Evolutionary conservation across 2,797 vertebrate genomes (phyloP), one percentile per base, ranked within the genome.

Genomic region (Sciurus vulgaris): DNA sequence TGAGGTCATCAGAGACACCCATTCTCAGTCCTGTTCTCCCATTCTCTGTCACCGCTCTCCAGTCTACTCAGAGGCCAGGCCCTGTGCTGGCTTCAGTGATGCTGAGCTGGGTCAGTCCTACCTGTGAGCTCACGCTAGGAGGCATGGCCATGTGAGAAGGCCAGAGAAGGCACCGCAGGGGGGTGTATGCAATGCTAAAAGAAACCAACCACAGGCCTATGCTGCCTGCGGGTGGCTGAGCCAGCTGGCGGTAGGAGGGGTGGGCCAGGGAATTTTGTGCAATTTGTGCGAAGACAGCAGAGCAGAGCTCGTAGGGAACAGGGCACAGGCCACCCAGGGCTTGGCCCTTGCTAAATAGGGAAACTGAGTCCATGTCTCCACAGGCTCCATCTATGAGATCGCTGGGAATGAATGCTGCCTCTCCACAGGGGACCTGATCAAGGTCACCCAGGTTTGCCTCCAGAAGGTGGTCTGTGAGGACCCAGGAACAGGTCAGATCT

Each of bases 371-470:
- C 26, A 0, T 96, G 8, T 91, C 73, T 87, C 59, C 0, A 2
- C 96, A 99, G 99, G 99, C 7, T 99, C 99, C 0, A 51, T 99
- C 81, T 99, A 99, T 30, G 99, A 99, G 98, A 93, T 99, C 33
- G 98, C 98, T 2, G 99, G 99, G 8, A 99, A 97, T 6, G 99
- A 99, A 89, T 99, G 99, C 78, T 99, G 99, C 96, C 98, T 99
- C 79, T 99, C 99, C 11, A 99, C 99, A 0, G 99, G 99, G 1
- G 99, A 99, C 98, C 97, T 99, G 63, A 94, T 99, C 54, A 99
- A 99, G 97, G 95, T 99, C 41, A 98, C 97, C 33, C 92, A 83
- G 4, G 44, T 99, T 24, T 96, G 98, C 24, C 98, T 99, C 9
- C 83, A 98, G 44, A 99, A 98, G 1, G 98, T 99, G 24, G 78